phyloP scores from a whole-genome alignment of 2,113 vertebrate species.

The Xyliphius kryptos region DNA sequence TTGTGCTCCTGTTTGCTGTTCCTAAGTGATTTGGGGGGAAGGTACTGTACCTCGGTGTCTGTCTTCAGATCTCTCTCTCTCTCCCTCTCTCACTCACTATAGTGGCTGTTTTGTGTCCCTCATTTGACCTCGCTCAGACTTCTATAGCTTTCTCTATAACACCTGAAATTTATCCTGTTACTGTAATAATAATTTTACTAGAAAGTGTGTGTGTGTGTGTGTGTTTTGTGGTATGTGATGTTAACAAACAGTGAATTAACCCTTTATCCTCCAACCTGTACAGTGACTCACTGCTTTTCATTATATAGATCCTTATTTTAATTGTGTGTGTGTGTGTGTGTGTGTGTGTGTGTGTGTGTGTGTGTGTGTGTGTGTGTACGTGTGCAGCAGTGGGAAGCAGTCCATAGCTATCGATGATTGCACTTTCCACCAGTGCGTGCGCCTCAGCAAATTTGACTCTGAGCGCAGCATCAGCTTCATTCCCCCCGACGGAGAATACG shows the following conservation, averaged over 20 bases:
- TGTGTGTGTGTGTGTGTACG: background rate
- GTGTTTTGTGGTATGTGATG: too few relatives aligned
- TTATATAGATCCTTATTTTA: too few relatives aligned
- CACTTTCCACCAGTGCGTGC: constrained; percentile 98
- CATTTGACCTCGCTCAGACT: too few relatives aligned
- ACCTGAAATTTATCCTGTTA: too few relatives aligned
- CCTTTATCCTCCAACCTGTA: too few relatives aligned
- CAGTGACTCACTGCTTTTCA: too few relatives aligned
- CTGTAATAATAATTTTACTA: too few relatives aligned
- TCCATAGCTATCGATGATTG: constrained; percentile 98
- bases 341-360: constrained; percentile 8
- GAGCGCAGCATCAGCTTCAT: constrained; percentile 99
- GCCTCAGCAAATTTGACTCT: constrained; percentile 98
- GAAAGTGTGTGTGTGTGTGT: too few relatives aligned
- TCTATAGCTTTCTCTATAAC: too few relatives aligned
- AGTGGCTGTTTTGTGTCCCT: too few relatives aligned
- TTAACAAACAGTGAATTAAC: background rate
- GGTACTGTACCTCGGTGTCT: constrained; percentile 61
- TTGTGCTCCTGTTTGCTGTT: constrained; percentile 51
- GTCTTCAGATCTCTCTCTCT: background rate
- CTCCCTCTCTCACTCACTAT: background rate
- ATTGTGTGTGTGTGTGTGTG: background rate
- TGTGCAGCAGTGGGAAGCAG: constrained; percentile 83
- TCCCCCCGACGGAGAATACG: constrained; percentile 95
- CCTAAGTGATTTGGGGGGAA: constrained; percentile 74